Evolutionary conservation across 2,888 invertebrate genomes (phyloP).

Genomic region (Mesorhabditis spiculigera): DNA sequence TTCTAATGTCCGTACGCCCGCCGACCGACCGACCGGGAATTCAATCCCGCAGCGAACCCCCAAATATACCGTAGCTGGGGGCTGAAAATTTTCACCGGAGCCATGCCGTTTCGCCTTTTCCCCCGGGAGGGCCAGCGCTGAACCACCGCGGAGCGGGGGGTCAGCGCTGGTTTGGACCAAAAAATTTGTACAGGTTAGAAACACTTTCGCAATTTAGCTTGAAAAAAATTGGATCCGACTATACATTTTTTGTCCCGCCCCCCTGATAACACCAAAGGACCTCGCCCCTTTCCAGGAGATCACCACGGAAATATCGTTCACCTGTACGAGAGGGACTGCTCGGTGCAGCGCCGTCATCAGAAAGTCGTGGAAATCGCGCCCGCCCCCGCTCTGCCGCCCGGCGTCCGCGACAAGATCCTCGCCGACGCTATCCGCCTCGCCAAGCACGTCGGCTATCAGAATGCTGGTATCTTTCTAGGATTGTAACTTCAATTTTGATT

Average conservation of each 20-base stretch:
- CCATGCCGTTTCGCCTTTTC: no score
- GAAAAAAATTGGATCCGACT: no score
- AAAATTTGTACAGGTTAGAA: no score
- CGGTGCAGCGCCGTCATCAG: slow-evolving; percentile 95
- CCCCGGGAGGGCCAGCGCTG: slow-evolving; percentile 93
- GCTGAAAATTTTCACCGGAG: no score
- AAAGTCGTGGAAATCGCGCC: slow-evolving; percentile 98
- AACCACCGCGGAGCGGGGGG: slow-evolving; percentile 96
- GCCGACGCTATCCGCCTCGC: slow-evolving; percentile 85
- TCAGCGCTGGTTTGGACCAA: no score
- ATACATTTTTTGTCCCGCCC: no score
- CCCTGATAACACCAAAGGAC: no score
- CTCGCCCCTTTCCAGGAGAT: slow-evolving; percentile 66
- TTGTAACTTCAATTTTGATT: neutral
- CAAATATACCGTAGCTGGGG: no score
- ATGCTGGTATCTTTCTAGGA: slow-evolving; percentile 36
- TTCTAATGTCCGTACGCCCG: no score
- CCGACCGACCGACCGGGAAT: no score
- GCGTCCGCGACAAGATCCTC: slow-evolving; percentile 78
- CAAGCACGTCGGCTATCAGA: slow-evolving; percentile 83
- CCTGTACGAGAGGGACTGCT: slow-evolving; percentile 93
- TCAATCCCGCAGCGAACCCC: no score
- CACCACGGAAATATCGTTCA: slow-evolving; percentile 93
- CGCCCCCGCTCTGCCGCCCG: slow-evolving; percentile 78
- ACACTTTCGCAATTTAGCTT: no score